Percentiles rank a stretch among this genome's conserved stretches.
phyloP scores from a whole-genome alignment of 2,113 vertebrate genomes.

The Aramus guarauna region DNA sequence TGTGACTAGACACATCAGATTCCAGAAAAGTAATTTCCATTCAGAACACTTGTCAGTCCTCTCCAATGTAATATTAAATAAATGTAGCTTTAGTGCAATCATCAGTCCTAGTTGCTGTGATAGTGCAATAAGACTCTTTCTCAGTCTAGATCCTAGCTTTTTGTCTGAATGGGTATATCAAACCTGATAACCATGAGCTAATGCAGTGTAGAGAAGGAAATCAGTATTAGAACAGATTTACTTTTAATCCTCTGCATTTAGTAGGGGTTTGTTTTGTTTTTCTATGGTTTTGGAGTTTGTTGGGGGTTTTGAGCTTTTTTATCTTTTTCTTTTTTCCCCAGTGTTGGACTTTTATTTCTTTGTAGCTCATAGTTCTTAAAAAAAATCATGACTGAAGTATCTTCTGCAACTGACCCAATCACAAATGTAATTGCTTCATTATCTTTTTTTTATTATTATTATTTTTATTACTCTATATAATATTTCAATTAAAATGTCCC shows the following conservation, averaged over 20 bases:
- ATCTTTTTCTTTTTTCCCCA: fast-evolving
- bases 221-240: not conserved
- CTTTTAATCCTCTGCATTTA: not conserved
- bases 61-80: not conserved
- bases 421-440: constrained; percentile 3
- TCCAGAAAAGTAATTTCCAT: not conserved
- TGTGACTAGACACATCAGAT: not conserved
- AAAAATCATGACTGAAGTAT: not conserved
- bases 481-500: constrained; percentile 60
- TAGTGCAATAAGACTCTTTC: not conserved
- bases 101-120: not conserved
- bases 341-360: not conserved
- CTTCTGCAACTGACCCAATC: not conserved
- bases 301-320: not conserved
- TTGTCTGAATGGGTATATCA: not conserved
- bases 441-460: not conserved
- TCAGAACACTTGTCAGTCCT: not conserved
- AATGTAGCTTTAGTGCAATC: not conserved
- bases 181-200: not conserved
- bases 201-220: not conserved
- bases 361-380: not conserved
- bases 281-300: not conserved
- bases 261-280: not conserved
- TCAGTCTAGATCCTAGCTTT: not conserved
- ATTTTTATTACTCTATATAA: constrained; percentile 7